Evolutionary conservation across 1,140 invertebrate genomes (phyloP).

Genomic region (Bombyx mandarina): DNA sequence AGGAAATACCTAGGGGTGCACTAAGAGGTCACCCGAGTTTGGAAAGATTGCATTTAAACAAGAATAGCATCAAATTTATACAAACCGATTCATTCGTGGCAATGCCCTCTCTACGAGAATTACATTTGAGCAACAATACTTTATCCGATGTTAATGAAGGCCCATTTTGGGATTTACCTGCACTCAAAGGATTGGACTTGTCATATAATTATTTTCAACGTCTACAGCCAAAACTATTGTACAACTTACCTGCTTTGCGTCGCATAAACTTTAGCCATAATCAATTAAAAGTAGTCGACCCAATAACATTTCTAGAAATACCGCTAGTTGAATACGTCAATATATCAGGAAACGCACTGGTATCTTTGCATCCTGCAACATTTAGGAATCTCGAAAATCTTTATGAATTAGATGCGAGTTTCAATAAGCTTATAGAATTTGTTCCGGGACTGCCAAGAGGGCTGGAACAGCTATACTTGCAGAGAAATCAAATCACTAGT

Average conservation of each 20-base stretch:
- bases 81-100: constrained; percentile 82
- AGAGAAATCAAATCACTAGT: constrained; percentile 79
- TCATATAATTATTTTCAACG: constrained; percentile 82
- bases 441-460: constrained; percentile 81
- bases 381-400: constrained; percentile 81
- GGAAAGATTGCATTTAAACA: constrained; percentile 84
- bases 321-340: constrained; percentile 83
- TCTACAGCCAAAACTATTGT: constrained; percentile 79
- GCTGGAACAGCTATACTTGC: constrained; percentile 83
- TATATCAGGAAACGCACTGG: constrained; percentile 80
- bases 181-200: constrained; percentile 85
- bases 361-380: constrained; percentile 78
- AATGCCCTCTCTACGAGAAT: constrained; percentile 85
- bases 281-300: constrained; percentile 77
- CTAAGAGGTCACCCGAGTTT: constrained; percentile 83
- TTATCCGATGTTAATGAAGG: constrained; percentile 75
- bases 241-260: constrained; percentile 81
- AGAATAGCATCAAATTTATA: constrained; percentile 81
- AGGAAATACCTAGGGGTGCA: constrained; percentile 81
- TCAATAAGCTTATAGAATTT: constrained; percentile 80
- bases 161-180: constrained; percentile 86
- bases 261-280: constrained; percentile 87
- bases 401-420: constrained; percentile 84
- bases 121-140: constrained; percentile 85
- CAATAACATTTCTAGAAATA: constrained; percentile 79